A percentile compares a stretch with the other conserved stretches of the same genome.
phyloP scores from a whole-genome alignment of 1,140 invertebrate genomes.

The Pseudomyrmex sp. region DNA sequence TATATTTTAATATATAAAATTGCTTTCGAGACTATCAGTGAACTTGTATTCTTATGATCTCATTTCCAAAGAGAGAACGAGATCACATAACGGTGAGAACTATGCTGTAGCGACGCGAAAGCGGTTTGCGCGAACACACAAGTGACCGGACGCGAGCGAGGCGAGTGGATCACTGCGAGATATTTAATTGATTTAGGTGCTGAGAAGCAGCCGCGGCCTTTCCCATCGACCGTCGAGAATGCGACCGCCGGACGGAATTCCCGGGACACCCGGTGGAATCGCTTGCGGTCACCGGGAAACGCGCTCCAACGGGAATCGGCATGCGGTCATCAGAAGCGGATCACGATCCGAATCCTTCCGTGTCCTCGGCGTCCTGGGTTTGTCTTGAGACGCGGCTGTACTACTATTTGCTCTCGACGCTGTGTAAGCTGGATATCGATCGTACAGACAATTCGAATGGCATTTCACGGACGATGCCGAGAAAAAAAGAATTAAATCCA shows the following conservation, averaged over 20 bases:
- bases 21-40: not conserved
- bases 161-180: slow-evolving; percentile 46
- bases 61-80: not conserved
- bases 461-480: too few relatives aligned
- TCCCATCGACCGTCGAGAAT: slow-evolving; percentile 71
- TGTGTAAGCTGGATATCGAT: slow-evolving; percentile 9
- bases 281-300: slow-evolving; percentile 65
- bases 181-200: slow-evolving; percentile 77
- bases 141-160: slow-evolving; percentile 2
- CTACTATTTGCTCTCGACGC: slow-evolving; percentile 34
- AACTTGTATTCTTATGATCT: slow-evolving; percentile 2
- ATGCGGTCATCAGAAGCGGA: slow-evolving; percentile 57
- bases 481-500: too few relatives aligned
- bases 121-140: not conserved
- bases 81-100: slow-evolving; percentile 36
- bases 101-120: slow-evolving; percentile 16
- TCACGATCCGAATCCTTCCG: slow-evolving; percentile 29
- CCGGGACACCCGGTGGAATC: slow-evolving; percentile 67
- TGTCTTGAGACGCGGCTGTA: slow-evolving; percentile 33
- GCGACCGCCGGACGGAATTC: slow-evolving; percentile 71
- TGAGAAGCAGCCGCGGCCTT: slow-evolving; percentile 63
- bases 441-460: not conserved
- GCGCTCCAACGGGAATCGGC: slow-evolving; percentile 69
- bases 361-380: slow-evolving; percentile 13
- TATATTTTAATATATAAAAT: not conserved